phyloP scores from a whole-genome alignment of 2,888 invertebrate species.

The Halictus quadricinctus region DNA sequence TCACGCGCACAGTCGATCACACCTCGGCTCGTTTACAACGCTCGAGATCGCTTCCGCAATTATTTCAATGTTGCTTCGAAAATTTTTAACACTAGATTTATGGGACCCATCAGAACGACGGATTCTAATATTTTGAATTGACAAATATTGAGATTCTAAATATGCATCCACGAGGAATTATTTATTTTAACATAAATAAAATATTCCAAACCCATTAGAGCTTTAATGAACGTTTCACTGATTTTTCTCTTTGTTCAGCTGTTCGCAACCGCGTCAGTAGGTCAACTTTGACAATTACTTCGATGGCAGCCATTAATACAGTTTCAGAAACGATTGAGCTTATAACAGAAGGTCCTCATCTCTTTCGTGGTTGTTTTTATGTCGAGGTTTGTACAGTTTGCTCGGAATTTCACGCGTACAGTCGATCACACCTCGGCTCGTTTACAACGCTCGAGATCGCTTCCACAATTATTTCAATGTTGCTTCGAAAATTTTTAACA shows the following conservation, averaged over 20 bases:
- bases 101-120: too few species aligned
- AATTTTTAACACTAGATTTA: too few species aligned
- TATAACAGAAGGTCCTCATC: too few species aligned
- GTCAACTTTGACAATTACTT: not conserved
- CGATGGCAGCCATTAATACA: not conserved
- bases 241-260: not conserved
- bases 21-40: not conserved
- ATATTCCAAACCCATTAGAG: too few species aligned
- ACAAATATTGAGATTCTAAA: too few species aligned
- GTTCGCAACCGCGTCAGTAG: not conserved
- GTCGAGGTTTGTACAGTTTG: constrained; percentile 17
- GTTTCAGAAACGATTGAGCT: not conserved
- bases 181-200: not conserved
- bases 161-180: too few species aligned
- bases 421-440: not conserved
- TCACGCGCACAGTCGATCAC: not conserved
- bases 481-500: not conserved
- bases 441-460: not conserved
- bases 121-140: too few species aligned
- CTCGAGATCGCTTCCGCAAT: not conserved
- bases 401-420: not conserved
- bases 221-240: not conserved
- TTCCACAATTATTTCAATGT: not conserved
- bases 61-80: not conserved
- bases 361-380: not conserved